These are phyloP conservation scores for Thereuonema tuberculata DNA, from an alignment of 1,140 invertebrate species.

Conservation along the genomic window DNA sequence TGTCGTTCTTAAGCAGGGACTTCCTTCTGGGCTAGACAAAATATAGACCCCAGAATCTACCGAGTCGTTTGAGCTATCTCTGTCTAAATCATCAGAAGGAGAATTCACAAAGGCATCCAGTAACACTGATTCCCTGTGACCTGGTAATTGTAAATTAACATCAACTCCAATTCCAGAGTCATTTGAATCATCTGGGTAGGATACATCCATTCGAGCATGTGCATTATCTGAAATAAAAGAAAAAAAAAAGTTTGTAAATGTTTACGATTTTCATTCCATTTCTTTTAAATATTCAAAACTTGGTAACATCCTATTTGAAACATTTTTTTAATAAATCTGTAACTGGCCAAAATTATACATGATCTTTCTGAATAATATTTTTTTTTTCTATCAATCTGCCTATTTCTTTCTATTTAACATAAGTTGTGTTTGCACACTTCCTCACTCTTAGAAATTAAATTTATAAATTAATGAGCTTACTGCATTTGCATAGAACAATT, in stretches of 20 bases:
- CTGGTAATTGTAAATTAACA: not conserved
- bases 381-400: too few relatives aligned
- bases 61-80: slow-evolving; percentile 6
- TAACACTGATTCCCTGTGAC: not conserved
- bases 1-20: not conserved
- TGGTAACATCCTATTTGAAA: too few relatives aligned
- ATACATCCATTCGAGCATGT: not conserved
- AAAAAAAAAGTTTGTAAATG: not conserved
- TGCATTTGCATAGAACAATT: too few relatives aligned
- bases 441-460: too few relatives aligned
- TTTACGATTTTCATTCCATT: not conserved
- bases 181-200: slow-evolving; percentile 8
- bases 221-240: not conserved
- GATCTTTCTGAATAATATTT: too few relatives aligned
- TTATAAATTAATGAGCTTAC: too few relatives aligned
- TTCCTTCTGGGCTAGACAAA: not conserved
- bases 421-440: too few relatives aligned
- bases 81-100: slow-evolving; percentile 4
- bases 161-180: slow-evolving; percentile 8
- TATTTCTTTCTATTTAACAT: too few relatives aligned
- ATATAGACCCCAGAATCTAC: slow-evolving; percentile 8
- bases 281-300: too few relatives aligned
- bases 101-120: not conserved
- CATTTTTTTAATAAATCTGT: too few relatives aligned
- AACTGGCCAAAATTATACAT: too few relatives aligned